Evolutionary conservation across 1,140 invertebrate genomes (phyloP).

Genomic region (Mya arenaria): DNA sequence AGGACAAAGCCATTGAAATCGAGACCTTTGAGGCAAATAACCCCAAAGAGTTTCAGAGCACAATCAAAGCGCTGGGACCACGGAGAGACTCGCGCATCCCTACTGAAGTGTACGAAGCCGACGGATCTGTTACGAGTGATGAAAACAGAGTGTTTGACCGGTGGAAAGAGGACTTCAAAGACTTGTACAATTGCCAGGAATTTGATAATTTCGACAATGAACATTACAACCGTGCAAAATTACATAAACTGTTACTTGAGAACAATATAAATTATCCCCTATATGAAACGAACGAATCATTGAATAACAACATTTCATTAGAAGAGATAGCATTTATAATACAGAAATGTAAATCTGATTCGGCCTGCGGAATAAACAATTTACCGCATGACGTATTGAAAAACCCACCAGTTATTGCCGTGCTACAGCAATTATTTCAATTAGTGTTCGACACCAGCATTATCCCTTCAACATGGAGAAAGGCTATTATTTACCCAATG

Average conservation of each 20-base stretch:
- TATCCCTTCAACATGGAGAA: conserved; percentile 30
- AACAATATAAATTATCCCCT: background rate
- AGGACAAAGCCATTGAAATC: background rate
- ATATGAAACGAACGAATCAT: background rate
- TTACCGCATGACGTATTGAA: conserved; percentile 26
- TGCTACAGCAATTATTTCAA: conserved; percentile 12
- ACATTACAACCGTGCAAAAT: background rate
- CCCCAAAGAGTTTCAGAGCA: conserved; percentile 36
- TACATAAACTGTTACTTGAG: conserved; percentile 16
- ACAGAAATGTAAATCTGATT: background rate
- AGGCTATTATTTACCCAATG: conserved; percentile 42
- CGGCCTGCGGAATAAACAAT: background rate
- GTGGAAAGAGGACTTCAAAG: conserved; percentile 37
- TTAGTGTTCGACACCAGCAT: conserved; percentile 7
- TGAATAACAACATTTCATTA: background rate
- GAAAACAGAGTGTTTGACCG: background rate
- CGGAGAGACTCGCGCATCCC: background rate
- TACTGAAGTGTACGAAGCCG: background rate
- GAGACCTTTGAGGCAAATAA: background rate
- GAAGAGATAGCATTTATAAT: background rate
- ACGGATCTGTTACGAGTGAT: background rate
- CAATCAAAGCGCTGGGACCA: conserved; percentile 27
- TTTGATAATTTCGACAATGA: background rate
- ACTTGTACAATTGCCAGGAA: conserved; percentile 20
- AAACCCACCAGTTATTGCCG: background rate